Evolutionary conservation across 2,888 invertebrate species (phyloP).

Genomic region (Oconnorella tubifera): DNA sequence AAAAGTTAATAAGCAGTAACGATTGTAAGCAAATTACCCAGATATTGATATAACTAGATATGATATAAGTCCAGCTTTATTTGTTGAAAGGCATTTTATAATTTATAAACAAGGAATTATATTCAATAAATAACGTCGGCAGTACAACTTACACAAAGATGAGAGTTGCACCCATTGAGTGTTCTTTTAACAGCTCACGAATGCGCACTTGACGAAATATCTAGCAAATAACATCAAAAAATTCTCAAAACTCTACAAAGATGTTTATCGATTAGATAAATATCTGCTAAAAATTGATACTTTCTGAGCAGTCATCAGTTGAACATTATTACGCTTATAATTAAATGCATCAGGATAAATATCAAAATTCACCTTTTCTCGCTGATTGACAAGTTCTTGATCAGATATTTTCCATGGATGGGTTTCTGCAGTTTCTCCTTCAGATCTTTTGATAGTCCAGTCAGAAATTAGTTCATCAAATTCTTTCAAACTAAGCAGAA

Average conservation of each 20-base stretch:
- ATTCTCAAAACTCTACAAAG: background rate
- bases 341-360: background rate
- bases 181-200: slow-evolving; percentile 75
- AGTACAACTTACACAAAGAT: slow-evolving; percentile 91
- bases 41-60: no score
- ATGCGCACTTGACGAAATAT: slow-evolving; percentile 85
- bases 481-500: slow-evolving; percentile 35
- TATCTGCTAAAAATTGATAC: no score
- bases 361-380: slow-evolving; percentile 63
- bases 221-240: slow-evolving; percentile 37
- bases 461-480: slow-evolving; percentile 41
- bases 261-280: background rate
- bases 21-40: no score
- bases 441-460: slow-evolving; percentile 54
- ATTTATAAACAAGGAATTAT: no score
- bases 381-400: slow-evolving; percentile 71
- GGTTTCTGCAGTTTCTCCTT: slow-evolving; percentile 65
- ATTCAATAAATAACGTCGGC: no score
- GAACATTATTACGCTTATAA: background rate
- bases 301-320: no score
- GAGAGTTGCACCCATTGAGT: slow-evolving; percentile 76
- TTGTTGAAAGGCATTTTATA: no score
- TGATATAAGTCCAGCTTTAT: no score
- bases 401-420: slow-evolving; percentile 51
- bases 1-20: no score